Conservation (phyloP, 1,140 invertebrate species). For the Zaprionus kolodkinae region DNA sequence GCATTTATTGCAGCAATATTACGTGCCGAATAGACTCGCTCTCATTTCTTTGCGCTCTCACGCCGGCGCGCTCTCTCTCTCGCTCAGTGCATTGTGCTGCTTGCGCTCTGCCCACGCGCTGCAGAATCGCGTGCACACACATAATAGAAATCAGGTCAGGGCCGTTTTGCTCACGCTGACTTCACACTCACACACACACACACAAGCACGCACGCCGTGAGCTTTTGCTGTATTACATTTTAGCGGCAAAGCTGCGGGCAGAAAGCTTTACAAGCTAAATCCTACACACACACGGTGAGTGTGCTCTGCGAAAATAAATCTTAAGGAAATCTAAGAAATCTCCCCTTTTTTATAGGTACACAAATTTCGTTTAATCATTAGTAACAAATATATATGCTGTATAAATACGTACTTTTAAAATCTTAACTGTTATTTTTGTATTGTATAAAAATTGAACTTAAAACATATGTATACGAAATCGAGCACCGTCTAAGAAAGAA, state of each 20-base stretch:
- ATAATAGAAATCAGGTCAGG: constrained; percentile 78
- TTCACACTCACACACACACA: constrained; percentile 33
- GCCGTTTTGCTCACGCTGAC: constrained; percentile 77
- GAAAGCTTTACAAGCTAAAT: constrained; percentile 34
- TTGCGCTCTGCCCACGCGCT: constrained; percentile 68
- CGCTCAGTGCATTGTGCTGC: constrained; percentile 26
- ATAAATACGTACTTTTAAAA: constrained; percentile 72
- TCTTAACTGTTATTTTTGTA: constrained; percentile 69
- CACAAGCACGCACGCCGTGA: constrained; percentile 24
- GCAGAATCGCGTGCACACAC: constrained; percentile 73
- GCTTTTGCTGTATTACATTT: constrained; percentile 48
- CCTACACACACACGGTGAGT: not conserved
- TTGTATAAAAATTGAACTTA: constrained; percentile 64
- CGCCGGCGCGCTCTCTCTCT: constrained; percentile 52
- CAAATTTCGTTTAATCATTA: constrained; percentile 69
- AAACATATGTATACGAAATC: constrained; percentile 68
- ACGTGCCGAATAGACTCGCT: not conserved
- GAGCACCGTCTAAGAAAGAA: constrained; percentile 67
- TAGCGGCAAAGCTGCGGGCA: constrained; percentile 33
- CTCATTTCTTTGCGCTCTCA: constrained; percentile 35
- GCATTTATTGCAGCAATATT: not conserved
- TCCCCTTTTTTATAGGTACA: constrained; percentile 39
- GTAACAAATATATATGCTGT: constrained; percentile 81
- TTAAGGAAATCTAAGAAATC: not conserved
- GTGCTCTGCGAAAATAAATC: not conserved